phyloP scores from a whole-genome alignment of 2,113 vertebrate species.

The Hippocampus abdominalis region DNA sequence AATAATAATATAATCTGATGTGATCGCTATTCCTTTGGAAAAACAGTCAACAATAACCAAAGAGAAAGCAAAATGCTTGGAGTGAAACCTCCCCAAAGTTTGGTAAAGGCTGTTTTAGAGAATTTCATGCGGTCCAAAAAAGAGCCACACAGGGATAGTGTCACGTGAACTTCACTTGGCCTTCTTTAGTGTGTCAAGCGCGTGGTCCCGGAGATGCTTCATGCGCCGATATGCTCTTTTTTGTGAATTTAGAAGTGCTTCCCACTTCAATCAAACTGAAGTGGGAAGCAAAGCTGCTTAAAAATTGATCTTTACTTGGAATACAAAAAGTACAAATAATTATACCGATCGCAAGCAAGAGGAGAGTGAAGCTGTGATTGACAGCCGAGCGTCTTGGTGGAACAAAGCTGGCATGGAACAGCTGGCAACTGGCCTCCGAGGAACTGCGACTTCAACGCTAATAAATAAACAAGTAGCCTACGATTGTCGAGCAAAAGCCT shows the following conservation, averaged over 20 bases:
- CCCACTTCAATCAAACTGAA: neutral
- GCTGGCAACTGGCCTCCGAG: constrained; percentile 78
- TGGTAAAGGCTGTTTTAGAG: too few species aligned
- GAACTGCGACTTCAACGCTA: constrained; percentile 69
- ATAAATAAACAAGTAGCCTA: constrained; percentile 67
- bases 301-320: neutral
- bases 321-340: constrained; percentile 23
- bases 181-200: neutral
- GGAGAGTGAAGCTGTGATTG: constrained; percentile 30
- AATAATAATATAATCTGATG: too few species aligned
- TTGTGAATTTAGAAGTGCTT: neutral
- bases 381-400: constrained; percentile 62
- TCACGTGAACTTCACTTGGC: neutral
- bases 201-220: neutral
- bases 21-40: too few species aligned
- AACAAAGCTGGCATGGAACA: constrained; percentile 76
- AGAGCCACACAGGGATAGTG: too few species aligned
- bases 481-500: constrained; percentile 50
- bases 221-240: neutral
- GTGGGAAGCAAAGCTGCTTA: neutral
- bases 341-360: constrained; percentile 22
- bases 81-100: neutral
- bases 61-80: neutral
- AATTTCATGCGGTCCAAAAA: too few species aligned
- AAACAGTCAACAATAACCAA: neutral